phyloP scores from a whole-genome alignment of 2,113 vertebrate genomes.

The Bungarus multicinctus region DNA sequence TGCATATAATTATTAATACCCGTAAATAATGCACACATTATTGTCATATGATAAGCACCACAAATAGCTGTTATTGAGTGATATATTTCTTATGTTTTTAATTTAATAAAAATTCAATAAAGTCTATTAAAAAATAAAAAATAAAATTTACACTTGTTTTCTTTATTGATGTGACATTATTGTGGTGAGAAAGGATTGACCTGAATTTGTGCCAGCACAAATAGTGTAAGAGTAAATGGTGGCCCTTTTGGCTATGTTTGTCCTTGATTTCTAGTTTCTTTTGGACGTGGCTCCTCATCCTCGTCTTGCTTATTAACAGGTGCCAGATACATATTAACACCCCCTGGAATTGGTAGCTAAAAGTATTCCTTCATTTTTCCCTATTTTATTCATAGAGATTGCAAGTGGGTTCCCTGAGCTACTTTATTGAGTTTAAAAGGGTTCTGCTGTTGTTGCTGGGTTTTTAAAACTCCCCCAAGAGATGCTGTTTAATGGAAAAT shows the following conservation, averaged over 20 bases:
- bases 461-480: background rate
- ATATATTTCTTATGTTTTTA: no score
- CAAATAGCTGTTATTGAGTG: no score
- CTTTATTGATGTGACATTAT: background rate
- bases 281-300: background rate
- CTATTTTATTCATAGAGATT: slow-evolving; percentile 20
- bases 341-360: background rate
- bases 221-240: background rate
- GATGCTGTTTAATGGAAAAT: slow-evolving; percentile 54
- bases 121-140: no score
- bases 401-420: background rate
- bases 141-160: background rate
- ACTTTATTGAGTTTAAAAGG: slow-evolving; percentile 19
- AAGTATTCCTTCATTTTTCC: slow-evolving; percentile 28
- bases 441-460: background rate
- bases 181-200: background rate
- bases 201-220: background rate
- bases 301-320: background rate
- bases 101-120: no score
- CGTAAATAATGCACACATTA: no score
- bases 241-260: background rate
- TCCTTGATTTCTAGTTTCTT: background rate
- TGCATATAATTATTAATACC: no score
- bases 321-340: background rate
- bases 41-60: no score